Conservation (phyloP, 2,113 vertebrate genomes). For the Gymnobelideus leadbeateri region DNA sequence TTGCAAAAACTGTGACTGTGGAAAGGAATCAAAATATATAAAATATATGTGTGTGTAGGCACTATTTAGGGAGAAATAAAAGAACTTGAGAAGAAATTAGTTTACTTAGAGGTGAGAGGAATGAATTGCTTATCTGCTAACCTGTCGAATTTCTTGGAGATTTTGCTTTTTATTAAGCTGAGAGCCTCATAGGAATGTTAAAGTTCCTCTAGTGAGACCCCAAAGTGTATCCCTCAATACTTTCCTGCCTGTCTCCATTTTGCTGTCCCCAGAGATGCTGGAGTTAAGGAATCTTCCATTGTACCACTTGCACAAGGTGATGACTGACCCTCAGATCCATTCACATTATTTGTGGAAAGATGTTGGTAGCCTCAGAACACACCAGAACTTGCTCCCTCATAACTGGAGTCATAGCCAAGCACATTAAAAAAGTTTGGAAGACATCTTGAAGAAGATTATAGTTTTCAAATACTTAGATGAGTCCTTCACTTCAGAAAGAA, state of each 20-base stretch:
- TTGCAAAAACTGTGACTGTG: constrained; percentile 19
- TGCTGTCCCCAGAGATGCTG: background rate
- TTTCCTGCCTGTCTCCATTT: background rate
- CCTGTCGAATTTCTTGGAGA: constrained; percentile 33
- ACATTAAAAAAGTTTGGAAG: background rate
- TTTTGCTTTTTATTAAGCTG: constrained; percentile 14
- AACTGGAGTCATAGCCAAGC: background rate
- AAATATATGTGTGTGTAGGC: constrained; percentile 14
- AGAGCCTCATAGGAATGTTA: background rate
- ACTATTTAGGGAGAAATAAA: background rate
- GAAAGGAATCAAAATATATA: constrained; percentile 1
- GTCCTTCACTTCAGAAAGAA: background rate
- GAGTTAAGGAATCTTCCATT: background rate
- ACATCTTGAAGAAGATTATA: background rate
- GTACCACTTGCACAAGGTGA: background rate
- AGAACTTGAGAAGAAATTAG: background rate
- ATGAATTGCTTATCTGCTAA: background rate
- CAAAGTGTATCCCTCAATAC: background rate
- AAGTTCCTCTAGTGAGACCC: background rate
- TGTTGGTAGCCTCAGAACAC: background rate
- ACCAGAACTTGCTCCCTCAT: background rate
- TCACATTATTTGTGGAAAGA: background rate
- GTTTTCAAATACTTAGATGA: background rate
- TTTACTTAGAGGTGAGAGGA: constrained; percentile 9
- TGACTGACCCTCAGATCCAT: background rate